These are phyloP conservation scores for Muscina levida DNA, from an alignment of 2,888 invertebrate genomes.

Conservation along the genomic window DNA sequence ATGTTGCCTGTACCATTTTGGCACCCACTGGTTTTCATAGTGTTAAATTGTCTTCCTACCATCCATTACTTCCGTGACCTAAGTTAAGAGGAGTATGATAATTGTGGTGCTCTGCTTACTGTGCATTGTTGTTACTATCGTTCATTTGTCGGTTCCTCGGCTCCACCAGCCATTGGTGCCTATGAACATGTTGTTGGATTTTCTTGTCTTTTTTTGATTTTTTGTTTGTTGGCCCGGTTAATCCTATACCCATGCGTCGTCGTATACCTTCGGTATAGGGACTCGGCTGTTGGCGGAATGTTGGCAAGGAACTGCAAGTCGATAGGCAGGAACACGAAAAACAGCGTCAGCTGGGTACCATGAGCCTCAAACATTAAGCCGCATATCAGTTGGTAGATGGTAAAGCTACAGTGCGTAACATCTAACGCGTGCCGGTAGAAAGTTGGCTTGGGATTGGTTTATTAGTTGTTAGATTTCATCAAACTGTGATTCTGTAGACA, in stretches of 20 bases:
- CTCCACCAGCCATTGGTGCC: not conserved
- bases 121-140: slow-evolving; percentile 20
- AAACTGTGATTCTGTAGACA: not conserved
- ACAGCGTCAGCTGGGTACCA: slow-evolving; percentile 57
- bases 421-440: slow-evolving; percentile 23
- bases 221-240: slow-evolving; percentile 45
- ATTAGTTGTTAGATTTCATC: not conserved
- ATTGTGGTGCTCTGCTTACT: slow-evolving; percentile 22
- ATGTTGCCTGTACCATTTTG: no score
- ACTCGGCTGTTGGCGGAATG: slow-evolving; percentile 18
- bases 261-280: slow-evolving; percentile 52
- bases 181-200: not conserved
- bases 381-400: slow-evolving; percentile 56
- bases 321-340: slow-evolving; percentile 12
- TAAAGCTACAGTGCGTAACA: slow-evolving; percentile 54
- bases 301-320: slow-evolving; percentile 4
- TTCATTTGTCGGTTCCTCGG: slow-evolving; percentile 26
- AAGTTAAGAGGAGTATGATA: slow-evolving; percentile 10
- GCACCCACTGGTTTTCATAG: not conserved
- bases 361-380: slow-evolving; percentile 59
- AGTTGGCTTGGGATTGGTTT: not conserved
- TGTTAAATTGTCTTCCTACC: slow-evolving; percentile 5
- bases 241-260: slow-evolving; percentile 53
- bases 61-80: not conserved
- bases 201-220: not conserved